Base-by-base conservation (phyloP, 2,113 vertebrate species). In the Lepisosteus osseus region DNA sequence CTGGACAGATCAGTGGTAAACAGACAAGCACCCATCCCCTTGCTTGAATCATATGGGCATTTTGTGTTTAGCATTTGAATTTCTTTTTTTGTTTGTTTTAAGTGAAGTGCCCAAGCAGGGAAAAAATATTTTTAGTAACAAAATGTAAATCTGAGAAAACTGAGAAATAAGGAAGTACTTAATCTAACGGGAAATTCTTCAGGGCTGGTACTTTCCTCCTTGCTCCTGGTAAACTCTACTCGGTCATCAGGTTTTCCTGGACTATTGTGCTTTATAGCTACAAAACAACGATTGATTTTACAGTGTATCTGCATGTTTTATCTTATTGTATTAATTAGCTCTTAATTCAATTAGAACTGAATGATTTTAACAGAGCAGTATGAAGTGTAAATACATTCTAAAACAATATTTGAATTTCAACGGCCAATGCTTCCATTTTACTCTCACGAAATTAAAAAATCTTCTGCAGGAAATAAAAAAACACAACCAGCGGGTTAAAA, bases 171-270 rank as follows among this genome's bases (percentile, higher is more conserved):
- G 86, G 89, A 91, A 88, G 86, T 86, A 70, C 72, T 40, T 0
- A 76, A 73, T 84, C 77, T 85, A 75, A 88, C 79, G 56, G 86
- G 82, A 90, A 89, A 83, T 80, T 51, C 74, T 45, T 68, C 4
- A 69, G 67, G 47, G 65, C 7, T 56, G 80, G 80, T 78, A 80
- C 90, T 91, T 88, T 83, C 81, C 78, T 85, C 80, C 7, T 15
- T 80, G 62, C 65, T 75, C 47, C 29, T 59, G 72, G 15, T 59
- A 70, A 54, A 54, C 14, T 12, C 54, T 79, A 54, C 71, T 72
- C 17, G 13, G 11, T 5, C 3, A 65, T 29, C 51, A 79, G 83
- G 80, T 79, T 78, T 86, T 87, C 83, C 84, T 77, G 74, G 70
- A 67, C 62, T 64, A n/a, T 54, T 42, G 59, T 7, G 63, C 3